phyloP scores from a whole-genome alignment of 2,888 invertebrate genomes.

The Stegophylla sp. region DNA sequence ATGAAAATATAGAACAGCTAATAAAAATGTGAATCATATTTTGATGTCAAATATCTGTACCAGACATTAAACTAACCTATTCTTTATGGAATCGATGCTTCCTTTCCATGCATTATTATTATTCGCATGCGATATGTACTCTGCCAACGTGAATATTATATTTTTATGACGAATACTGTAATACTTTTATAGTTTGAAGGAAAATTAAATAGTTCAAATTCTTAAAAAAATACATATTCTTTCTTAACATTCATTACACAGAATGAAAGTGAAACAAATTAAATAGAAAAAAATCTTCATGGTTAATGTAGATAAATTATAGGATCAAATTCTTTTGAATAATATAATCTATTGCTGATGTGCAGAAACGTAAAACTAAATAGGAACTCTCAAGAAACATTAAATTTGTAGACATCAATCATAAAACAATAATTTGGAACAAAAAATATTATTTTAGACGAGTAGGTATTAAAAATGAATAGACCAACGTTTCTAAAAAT shows the following conservation, averaged over 20 bases:
- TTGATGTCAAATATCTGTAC: slow-evolving; percentile 34
- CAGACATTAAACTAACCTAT: slow-evolving; percentile 35
- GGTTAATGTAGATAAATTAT: background rate
- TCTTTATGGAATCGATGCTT: slow-evolving; percentile 38
- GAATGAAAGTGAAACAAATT: slow-evolving; percentile 39
- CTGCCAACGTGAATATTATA: background rate
- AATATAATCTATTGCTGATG: background rate
- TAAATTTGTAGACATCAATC: background rate
- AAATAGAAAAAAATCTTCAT: slow-evolving; percentile 30
- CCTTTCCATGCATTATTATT: slow-evolving; percentile 41
- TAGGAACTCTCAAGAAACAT: slow-evolving; percentile 10
- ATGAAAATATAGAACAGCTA: background rate
- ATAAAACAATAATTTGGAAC: background rate
- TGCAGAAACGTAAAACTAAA: background rate
- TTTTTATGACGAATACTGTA: slow-evolving; percentile 10
- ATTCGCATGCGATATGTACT: slow-evolving; percentile 27
- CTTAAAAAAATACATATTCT: slow-evolving; percentile 13
- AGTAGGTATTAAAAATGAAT: background rate
- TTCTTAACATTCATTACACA: background rate
- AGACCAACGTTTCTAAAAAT: too few relatives aligned
- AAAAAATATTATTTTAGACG: background rate
- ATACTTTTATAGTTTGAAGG: slow-evolving; percentile 29
- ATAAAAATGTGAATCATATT: slow-evolving; percentile 20
- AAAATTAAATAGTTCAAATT: slow-evolving; percentile 23
- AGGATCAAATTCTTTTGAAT: background rate